Conservation (phyloP, 2,888 invertebrate species). For the Drosophila phalerata region DNA sequence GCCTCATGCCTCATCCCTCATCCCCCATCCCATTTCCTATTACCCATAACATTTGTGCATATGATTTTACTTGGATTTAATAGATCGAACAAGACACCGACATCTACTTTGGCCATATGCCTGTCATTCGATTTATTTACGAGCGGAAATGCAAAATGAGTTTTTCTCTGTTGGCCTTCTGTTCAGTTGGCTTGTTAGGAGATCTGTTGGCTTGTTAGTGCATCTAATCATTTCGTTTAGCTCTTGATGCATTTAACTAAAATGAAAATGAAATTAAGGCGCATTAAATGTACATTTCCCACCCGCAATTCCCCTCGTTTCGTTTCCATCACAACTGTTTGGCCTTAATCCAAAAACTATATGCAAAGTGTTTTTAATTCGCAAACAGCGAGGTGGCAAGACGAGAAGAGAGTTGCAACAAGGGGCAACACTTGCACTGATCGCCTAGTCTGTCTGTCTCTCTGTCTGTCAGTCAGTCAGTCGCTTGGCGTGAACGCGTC, state of each 20-base stretch:
- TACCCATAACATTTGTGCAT: conserved; percentile 23
- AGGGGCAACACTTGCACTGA: conserved; percentile 3
- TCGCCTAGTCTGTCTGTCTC: conserved; percentile 6
- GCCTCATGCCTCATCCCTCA: neutral
- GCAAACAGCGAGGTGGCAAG: conserved; percentile 12
- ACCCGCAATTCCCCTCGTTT: conserved; percentile 1
- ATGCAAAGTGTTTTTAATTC: conserved; percentile 76
- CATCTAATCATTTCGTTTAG: conserved; percentile 44
- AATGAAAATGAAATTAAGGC: conserved; percentile 71
- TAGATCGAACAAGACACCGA: conserved; percentile 61
- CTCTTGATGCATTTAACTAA: conserved; percentile 64
- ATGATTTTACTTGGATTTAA: conserved; percentile 71
- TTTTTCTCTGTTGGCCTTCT: conserved; percentile 16
- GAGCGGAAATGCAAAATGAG: conserved; percentile 36
- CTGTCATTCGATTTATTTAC: conserved; percentile 50
- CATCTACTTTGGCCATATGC: conserved; percentile 41
- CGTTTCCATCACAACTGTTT: conserved; percentile 32
- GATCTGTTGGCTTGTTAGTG: conserved; percentile 33
- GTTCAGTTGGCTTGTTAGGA: conserved; percentile 6
- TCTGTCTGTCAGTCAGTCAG: neutral
- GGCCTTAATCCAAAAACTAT: conserved; percentile 71
- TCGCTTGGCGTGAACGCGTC: conserved; percentile 60
- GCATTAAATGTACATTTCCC: conserved; percentile 51
- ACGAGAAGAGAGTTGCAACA: neutral
- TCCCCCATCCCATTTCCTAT: neutral